Base-by-base conservation (phyloP, 2,888 invertebrate genomes). In the Sminthurinus aureus region DNA sequence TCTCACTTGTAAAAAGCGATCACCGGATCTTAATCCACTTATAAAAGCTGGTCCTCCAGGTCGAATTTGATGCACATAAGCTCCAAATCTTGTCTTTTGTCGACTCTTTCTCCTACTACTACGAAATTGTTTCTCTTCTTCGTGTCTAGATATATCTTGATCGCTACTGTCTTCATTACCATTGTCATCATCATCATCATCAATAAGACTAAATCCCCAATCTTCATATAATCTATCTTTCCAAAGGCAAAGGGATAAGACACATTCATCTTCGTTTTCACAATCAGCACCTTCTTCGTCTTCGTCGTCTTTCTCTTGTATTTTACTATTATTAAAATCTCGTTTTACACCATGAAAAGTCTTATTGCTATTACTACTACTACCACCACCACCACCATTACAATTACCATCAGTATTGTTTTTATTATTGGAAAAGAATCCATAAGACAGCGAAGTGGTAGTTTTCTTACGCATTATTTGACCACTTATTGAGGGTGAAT, bases 171-270 rank as follows among this genome's bases (percentile, higher is more conserved):
- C 15, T 64, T 18, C 64, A 64, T 15, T 64, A 64, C 75, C 80
- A 24, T 58, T 79, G 13, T 83, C 79, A 2, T 81, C 81, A 64
- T 83, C 79, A 2, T 81, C 81, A 64, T 84, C 80, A 77, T 87
- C 87, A 18, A 85, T 86, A 0, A 88, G 82, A 79, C 87, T 88
- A 81, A 88, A 88, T 58, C 88, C 88, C 88, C 88, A 88, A 66
- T 88, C 88, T 81, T 88, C 88, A 66, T 88, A 88, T 12, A 87
- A 71, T 50, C 85, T 81, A 82, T 88, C 88, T 79, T 88, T 88
- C 88, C 67, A 67, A 75, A 87, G 84, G 83, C 86, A 85, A 66
- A 87, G 74, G 0, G 79, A 79, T 64, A 84, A 51, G 20, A 84
- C 22, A 38, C 81, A 82, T 64, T 82, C 71, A 22, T 64, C 38